Percentiles rank a stretch among this genome's conserved stretches.
phyloP scores from a whole-genome alignment of 2,888 invertebrate genomes.

The Trichogramma dendrolimi region DNA sequence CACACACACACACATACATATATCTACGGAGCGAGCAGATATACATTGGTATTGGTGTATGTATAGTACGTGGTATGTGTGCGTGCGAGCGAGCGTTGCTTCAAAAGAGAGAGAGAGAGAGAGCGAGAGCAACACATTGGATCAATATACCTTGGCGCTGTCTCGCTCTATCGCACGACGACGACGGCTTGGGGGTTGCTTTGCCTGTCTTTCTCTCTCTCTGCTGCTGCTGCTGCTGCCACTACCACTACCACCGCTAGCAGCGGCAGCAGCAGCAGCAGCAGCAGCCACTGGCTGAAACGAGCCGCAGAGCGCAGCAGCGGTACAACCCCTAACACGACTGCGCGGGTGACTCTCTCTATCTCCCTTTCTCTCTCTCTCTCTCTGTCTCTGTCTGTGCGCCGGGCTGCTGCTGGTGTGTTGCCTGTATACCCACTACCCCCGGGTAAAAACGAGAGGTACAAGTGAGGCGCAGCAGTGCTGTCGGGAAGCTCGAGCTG shows the following conservation, averaged over 20 bases:
- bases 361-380: background rate
- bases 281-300: conserved; percentile 12
- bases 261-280: background rate
- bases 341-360: conserved; percentile 8
- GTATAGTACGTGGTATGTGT: too few relatives aligned
- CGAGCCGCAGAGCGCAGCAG: conserved; percentile 23
- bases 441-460: conserved; percentile 17
- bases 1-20: too few relatives aligned
- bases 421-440: background rate
- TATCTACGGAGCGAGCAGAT: too few relatives aligned
- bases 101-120: conserved; percentile 3
- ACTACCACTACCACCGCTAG: too few relatives aligned
- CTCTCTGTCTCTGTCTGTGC: conserved; percentile 3
- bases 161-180: background rate
- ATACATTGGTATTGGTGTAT: too few relatives aligned
- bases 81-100: background rate
- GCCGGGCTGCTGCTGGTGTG: background rate
- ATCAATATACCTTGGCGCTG: conserved; percentile 22
- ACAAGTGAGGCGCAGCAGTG: conserved; percentile 38
- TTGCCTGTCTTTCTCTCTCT: conserved; percentile 3
- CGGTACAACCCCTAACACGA: conserved; percentile 13
- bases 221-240: background rate
- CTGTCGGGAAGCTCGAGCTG: conserved; percentile 49
- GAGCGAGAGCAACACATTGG: conserved; percentile 19
- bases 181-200: conserved; percentile 1